Base-by-base conservation (phyloP, 2,797 vertebrate species). In the Vespertilio murinus region DNA sequence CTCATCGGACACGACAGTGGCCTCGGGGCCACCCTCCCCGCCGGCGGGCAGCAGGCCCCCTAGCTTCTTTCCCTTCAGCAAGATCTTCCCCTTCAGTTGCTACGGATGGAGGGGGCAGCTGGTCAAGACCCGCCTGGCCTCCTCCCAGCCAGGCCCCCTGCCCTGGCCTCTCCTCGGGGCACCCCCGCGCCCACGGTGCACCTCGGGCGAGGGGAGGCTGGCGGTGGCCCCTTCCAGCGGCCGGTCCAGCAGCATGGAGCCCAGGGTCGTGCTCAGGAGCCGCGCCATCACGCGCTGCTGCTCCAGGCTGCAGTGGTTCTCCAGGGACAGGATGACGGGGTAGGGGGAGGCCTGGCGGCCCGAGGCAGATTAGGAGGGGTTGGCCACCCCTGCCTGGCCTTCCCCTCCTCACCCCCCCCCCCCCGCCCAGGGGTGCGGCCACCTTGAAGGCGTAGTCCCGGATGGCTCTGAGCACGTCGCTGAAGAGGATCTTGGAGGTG, bases 391-490 rank as follows among this genome's bases (percentile, higher is more conserved):
- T 2, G 6, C 33, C 38, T 2, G 6, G 10, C 13, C 5, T 7
- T 35, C 56, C 8, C 38, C 40, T 56, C 71, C 74, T 45, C 6
- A 3, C 5, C 30, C 5, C 30, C 52, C 14, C 40, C 6, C 2
- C 5, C 25, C 4, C 2, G 4, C 25, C 4, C 17, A 14, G 10
- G 4, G 42, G 17, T 0, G 0, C 13, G 7, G 98, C 97, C 97
- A 99, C 99, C 98, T 99, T 99, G 98, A 99, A 99, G 90, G 99
- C 99, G 0, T 99, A 99, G 40, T 99, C 98, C 96, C 99, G 99
- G 96, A 99, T 99, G 94, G 98, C 98, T 96, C 98, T 98, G 97
- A 99, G 99, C 97, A 98, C 99, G 0, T 99, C 99, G 0, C 97
- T 99, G 97, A 99, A 99, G 92, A 99, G 98, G 94, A 99, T 98